These are phyloP conservation scores for Plutella xylostella DNA, from an alignment of 2,888 invertebrate genomes.

Conservation along the genomic window DNA sequence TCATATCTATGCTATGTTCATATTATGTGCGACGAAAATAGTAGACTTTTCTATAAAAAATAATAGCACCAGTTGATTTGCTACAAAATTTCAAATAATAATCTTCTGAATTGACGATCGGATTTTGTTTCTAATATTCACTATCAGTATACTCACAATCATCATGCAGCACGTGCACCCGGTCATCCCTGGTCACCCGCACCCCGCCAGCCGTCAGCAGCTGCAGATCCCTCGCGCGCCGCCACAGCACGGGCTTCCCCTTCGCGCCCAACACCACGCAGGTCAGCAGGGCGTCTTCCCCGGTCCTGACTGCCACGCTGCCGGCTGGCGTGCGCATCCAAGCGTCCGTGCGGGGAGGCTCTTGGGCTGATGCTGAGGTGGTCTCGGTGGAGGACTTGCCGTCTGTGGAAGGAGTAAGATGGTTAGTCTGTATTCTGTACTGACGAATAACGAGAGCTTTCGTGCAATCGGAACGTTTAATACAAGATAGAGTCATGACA, in stretches of 20 bases:
- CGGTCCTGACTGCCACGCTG: constrained; percentile 54
- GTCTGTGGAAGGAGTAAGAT: constrained; percentile 29
- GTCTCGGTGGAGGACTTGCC: constrained; percentile 33
- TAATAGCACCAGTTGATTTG: too few species aligned
- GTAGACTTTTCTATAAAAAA: too few species aligned
- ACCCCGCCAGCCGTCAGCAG: constrained; percentile 82
- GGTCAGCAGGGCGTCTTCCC: constrained; percentile 83
- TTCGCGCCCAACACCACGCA: constrained; percentile 81
- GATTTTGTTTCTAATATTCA: too few species aligned
- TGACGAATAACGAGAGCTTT: too few species aligned
- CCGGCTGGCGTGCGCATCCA: constrained; percentile 54
- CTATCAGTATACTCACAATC: constrained; percentile 76
- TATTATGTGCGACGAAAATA: too few species aligned
- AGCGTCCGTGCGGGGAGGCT: constrained; percentile 12
- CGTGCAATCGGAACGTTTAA: too few species aligned
- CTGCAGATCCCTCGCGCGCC: constrained; percentile 74
- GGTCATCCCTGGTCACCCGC: constrained; percentile 79
- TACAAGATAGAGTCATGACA: too few species aligned
- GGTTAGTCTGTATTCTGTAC: too few species aligned
- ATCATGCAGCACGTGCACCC: constrained; percentile 81
- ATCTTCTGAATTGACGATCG: too few species aligned
- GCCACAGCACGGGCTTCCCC: constrained; percentile 82
- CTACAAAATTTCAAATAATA: too few species aligned
- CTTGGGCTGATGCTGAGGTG: constrained; percentile 35
- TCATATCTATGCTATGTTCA: too few species aligned